Evolutionary conservation across 2,888 invertebrate species (phyloP).

Genomic region (Lysandra coridon): DNA sequence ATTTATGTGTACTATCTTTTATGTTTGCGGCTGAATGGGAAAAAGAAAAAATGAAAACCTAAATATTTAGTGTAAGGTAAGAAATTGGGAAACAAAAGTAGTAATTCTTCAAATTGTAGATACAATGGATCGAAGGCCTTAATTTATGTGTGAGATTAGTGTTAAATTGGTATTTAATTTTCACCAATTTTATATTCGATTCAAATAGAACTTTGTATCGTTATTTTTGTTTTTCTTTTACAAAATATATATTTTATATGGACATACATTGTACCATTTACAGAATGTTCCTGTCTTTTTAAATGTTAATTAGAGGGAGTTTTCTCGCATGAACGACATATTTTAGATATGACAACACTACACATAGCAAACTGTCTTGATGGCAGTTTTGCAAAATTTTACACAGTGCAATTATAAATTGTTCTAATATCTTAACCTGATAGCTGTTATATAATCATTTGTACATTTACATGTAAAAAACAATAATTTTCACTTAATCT

Average conservation of each 20-base stretch:
- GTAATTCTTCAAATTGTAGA: conserved; percentile 17
- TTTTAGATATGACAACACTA: conserved; percentile 13
- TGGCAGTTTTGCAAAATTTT: neutral
- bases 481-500: neutral
- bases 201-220: neutral
- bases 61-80: conserved; percentile 21
- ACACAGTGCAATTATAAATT: conserved; percentile 3
- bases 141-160: conserved; percentile 27
- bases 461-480: conserved; percentile 25
- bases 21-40: conserved; percentile 28
- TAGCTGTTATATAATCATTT: conserved; percentile 15
- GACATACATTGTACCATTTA: conserved; percentile 6
- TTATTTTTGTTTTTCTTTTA: conserved; percentile 21
- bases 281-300: conserved; percentile 27
- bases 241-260: conserved; percentile 7
- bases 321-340: conserved; percentile 1
- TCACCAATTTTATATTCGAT: conserved; percentile 3
- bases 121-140: conserved; percentile 6
- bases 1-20: conserved; percentile 27
- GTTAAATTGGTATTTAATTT: conserved; percentile 13
- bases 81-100: conserved; percentile 26
- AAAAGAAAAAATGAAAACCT: conserved; percentile 5
- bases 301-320: conserved; percentile 15
- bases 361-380: neutral
- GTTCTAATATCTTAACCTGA: neutral